A percentile compares a stretch with the other conserved stretches of the same genome.
These are phyloP conservation scores for Ptychochromis oligacanthus DNA, from an alignment of 2,113 vertebrate species.

Conservation along the genomic window DNA sequence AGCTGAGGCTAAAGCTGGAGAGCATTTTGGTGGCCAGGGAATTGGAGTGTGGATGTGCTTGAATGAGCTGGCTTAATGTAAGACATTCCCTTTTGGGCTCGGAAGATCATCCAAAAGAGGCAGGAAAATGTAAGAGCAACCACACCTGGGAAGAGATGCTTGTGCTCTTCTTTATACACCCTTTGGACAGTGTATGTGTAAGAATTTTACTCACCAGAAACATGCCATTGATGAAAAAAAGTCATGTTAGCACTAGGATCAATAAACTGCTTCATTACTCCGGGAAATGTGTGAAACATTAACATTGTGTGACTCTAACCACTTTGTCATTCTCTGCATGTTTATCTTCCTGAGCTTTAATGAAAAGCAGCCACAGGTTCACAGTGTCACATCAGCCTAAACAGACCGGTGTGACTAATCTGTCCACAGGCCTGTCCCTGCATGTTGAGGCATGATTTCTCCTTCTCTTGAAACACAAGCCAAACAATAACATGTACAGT, in stretches of 20 bases:
- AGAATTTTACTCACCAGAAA: neutral
- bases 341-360: constrained; percentile 2
- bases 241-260: neutral
- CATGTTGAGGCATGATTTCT: constrained; percentile 33
- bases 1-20: constrained; percentile 47
- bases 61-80: constrained; percentile 47
- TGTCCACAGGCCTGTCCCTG: constrained; percentile 12
- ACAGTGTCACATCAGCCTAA: constrained; percentile 2
- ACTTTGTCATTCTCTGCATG: constrained; percentile 1
- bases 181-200: neutral
- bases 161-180: neutral
- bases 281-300: neutral
- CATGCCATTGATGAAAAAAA: neutral
- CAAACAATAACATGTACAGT: constrained; percentile 22
- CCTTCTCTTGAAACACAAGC: constrained; percentile 27
- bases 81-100: constrained; percentile 53
- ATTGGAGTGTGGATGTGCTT: constrained; percentile 56
- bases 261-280: neutral
- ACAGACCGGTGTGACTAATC: constrained; percentile 7
- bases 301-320: neutral
- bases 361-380: neutral
- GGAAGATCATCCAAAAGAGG: constrained; percentile 15
- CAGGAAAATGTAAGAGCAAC: constrained; percentile 19
- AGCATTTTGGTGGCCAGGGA: constrained; percentile 61
- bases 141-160: constrained; percentile 7